These are phyloP conservation scores for Corydoras sp. DNA, from an alignment of 2,113 vertebrate species.

Conservation along the genomic window DNA sequence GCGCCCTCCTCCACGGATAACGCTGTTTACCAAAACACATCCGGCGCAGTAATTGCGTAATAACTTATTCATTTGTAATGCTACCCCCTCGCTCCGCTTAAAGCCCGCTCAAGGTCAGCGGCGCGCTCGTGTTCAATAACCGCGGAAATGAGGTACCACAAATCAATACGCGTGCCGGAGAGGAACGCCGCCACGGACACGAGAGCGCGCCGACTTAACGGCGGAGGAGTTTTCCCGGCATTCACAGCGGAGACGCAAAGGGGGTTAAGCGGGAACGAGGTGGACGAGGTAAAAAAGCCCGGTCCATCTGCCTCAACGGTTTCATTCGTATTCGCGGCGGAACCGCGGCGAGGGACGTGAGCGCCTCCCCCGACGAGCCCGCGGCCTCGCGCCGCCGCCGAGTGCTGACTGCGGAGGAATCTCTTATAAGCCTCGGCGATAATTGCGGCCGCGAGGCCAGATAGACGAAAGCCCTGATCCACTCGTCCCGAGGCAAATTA, in stretches of 20 bases:
- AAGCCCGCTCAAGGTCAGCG: slow-evolving; percentile 37
- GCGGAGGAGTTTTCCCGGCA: not conserved
- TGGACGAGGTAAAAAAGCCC: not conserved
- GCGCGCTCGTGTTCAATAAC: slow-evolving; percentile 24
- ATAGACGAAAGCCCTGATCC: slow-evolving; percentile 3
- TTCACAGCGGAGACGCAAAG: not conserved
- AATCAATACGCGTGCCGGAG: slow-evolving; percentile 29
- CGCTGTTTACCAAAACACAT: slow-evolving; percentile 34
- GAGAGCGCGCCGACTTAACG: not conserved
- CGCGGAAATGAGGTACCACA: slow-evolving; percentile 28
- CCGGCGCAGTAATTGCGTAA: slow-evolving; percentile 22
- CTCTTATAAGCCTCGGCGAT: slow-evolving; percentile 9
- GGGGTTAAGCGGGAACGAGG: slow-evolving; percentile 4
- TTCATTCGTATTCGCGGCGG: slow-evolving; percentile 35
- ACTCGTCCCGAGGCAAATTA: slow-evolving; percentile 23
- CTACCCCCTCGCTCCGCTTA: slow-evolving; percentile 15
- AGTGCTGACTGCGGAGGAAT: slow-evolving; percentile 25
- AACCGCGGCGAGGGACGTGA: slow-evolving; percentile 13
- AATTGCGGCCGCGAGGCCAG: slow-evolving; percentile 16
- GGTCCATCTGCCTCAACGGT: slow-evolving; percentile 18
- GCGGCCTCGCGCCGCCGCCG: slow-evolving; percentile 17
- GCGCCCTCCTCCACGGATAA: slow-evolving; percentile 21
- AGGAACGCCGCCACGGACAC: not conserved
- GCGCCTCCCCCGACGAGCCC: slow-evolving; percentile 23
- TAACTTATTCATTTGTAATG: slow-evolving; percentile 33